phyloP scores from a whole-genome alignment of 2,888 invertebrate genomes.

The Plebejus argus region DNA sequence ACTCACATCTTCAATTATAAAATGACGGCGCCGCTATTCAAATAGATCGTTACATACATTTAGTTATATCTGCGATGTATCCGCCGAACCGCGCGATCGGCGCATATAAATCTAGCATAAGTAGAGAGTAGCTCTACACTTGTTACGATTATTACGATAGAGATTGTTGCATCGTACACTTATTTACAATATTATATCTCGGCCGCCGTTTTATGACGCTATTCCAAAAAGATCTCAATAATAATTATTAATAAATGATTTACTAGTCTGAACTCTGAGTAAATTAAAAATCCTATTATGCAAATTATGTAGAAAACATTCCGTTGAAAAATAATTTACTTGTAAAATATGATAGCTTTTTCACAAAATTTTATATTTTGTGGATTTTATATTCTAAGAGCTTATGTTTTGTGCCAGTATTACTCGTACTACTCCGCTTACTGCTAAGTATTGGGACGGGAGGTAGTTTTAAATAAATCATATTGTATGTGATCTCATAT shows the following conservation, averaged over 20 bases:
- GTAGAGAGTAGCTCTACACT: background rate
- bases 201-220: background rate
- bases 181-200: too few species aligned
- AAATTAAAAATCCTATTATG: too few species aligned
- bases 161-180: background rate
- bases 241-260: background rate
- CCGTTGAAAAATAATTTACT: background rate
- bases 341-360: background rate
- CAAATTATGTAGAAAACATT: background rate
- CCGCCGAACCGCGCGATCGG: too few species aligned
- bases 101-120: background rate
- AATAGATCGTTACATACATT: too few species aligned
- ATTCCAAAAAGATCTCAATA: background rate
- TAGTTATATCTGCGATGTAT: too few species aligned
- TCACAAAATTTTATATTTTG: background rate
- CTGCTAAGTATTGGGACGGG: background rate
- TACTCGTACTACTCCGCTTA: background rate
- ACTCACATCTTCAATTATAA: too few species aligned
- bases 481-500: constrained; percentile 25
- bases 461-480: constrained; percentile 4
- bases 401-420: constrained; percentile 16
- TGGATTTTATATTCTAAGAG: background rate
- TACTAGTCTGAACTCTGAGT: too few species aligned
- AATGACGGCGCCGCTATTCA: too few species aligned
- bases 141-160: background rate